These are phyloP conservation scores for Leistus spinibarbis DNA, from an alignment of 2,888 invertebrate genomes.

Conservation along the genomic window DNA sequence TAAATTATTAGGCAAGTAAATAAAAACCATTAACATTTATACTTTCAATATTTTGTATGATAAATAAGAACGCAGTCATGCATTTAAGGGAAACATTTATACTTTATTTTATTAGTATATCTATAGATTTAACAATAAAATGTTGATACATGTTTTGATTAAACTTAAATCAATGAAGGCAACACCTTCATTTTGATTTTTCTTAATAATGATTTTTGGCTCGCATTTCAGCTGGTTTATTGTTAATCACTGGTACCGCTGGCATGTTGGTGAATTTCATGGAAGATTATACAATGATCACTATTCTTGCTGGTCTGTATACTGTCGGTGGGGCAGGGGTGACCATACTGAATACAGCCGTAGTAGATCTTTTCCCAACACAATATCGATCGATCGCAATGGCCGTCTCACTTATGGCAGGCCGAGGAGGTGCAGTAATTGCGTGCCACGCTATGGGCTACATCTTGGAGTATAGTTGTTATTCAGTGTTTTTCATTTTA, in stretches of 20 bases:
- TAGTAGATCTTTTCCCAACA: slow-evolving; percentile 56
- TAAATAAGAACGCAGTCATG: neutral
- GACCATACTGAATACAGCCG: slow-evolving; percentile 53
- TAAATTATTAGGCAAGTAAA: slow-evolving; percentile 58
- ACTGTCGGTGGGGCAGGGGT: slow-evolving; percentile 51
- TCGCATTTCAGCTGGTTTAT: slow-evolving; percentile 41
- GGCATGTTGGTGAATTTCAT: slow-evolving; percentile 53
- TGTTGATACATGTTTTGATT: neutral
- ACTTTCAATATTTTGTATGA: too few species aligned
- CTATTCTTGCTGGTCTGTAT: slow-evolving; percentile 51
- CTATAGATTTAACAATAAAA: neutral
- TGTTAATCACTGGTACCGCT: slow-evolving; percentile 48
- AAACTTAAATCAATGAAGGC: neutral
- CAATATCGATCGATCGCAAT: slow-evolving; percentile 61
- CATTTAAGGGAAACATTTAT: neutral
- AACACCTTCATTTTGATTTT: too few species aligned
- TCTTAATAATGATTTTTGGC: neutral
- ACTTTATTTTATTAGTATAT: neutral
- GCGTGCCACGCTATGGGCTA: slow-evolving; percentile 58
- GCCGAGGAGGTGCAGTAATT: slow-evolving; percentile 59
- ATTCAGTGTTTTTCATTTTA: slow-evolving; percentile 55
- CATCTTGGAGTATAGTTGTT: slow-evolving; percentile 57
- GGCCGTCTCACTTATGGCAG: slow-evolving; percentile 61
- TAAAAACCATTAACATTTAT: neutral
- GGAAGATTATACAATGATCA: slow-evolving; percentile 44